These are phyloP conservation scores for Sorex maritimensis DNA, from an alignment of 2,797 vertebrate species.

Conservation along the genomic window DNA sequence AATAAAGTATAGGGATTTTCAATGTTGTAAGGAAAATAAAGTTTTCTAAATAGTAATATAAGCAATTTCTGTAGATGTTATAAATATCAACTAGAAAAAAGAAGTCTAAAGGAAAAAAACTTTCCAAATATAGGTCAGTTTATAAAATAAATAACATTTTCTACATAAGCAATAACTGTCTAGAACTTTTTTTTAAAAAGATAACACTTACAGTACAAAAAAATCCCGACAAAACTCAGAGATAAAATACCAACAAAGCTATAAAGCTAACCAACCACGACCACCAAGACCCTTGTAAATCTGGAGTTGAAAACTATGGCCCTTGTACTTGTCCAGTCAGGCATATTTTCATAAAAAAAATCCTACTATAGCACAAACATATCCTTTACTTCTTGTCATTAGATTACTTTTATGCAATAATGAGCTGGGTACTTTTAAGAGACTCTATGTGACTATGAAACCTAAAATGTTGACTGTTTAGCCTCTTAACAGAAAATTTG, in stretches of 20 bases:
- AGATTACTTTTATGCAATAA: background rate
- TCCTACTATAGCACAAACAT: background rate
- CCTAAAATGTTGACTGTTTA: conserved; percentile 48
- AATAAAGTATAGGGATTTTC: conserved; percentile 1
- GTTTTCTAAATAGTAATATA: conserved; percentile 57
- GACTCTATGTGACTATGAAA: background rate
- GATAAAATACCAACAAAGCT: conserved; percentile 20
- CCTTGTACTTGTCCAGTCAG: background rate
- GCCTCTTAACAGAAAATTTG: conserved; percentile 15
- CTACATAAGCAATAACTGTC: conserved; percentile 13
- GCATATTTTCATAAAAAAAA: conserved; percentile 58
- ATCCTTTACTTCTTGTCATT: background rate
- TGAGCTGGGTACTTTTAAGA: background rate
- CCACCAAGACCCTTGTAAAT: background rate
- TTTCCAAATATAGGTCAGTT: conserved; percentile 63
- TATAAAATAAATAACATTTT: conserved; percentile 73
- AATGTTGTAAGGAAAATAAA: conserved; percentile 48
- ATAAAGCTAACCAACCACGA: background rate
- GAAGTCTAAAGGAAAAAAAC: conserved; percentile 64
- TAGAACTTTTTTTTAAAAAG: conserved; percentile 26
- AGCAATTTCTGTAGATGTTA: conserved; percentile 33
- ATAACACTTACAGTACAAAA: conserved; percentile 32
- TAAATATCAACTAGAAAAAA: conserved; percentile 64
- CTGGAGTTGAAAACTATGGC: conserved; percentile 22
- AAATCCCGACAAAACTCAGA: conserved; percentile 25